A percentile compares a stretch with the other conserved stretches of the same genome.
These are phyloP conservation scores for Papilio aristodemus DNA, from an alignment of 1,140 invertebrate species.

Conservation along the genomic window DNA sequence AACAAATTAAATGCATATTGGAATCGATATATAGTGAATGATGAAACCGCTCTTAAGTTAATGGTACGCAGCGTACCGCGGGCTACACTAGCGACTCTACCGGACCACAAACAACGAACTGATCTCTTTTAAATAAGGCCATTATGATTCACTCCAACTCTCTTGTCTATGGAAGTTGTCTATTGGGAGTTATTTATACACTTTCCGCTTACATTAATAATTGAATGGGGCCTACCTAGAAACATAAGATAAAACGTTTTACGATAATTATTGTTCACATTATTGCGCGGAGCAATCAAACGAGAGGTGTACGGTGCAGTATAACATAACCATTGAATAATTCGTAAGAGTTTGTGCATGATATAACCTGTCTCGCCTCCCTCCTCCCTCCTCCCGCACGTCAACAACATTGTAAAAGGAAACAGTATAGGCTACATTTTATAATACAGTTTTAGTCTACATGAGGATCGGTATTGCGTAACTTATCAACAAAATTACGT, in stretches of 20 bases:
- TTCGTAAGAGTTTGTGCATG: slow-evolving; percentile 73
- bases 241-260: slow-evolving; percentile 63
- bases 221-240: slow-evolving; percentile 77
- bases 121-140: slow-evolving; percentile 65
- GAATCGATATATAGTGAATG: slow-evolving; percentile 45
- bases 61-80: slow-evolving; percentile 48
- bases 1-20: slow-evolving; percentile 51
- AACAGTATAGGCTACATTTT: slow-evolving; percentile 63
- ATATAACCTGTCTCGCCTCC: slow-evolving; percentile 63
- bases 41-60: slow-evolving; percentile 58
- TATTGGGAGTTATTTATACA: slow-evolving; percentile 73
- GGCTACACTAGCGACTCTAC: slow-evolving; percentile 71
- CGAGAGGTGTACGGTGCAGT: slow-evolving; percentile 47
- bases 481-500: slow-evolving; percentile 62
- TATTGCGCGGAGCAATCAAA: slow-evolving; percentile 67
- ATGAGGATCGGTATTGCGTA: slow-evolving; percentile 62
- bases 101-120: slow-evolving; percentile 39
- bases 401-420: slow-evolving; percentile 61
- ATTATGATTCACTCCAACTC: slow-evolving; percentile 53
- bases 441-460: slow-evolving; percentile 63
- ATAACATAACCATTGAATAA: slow-evolving; percentile 62
- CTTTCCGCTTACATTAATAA: slow-evolving; percentile 76
- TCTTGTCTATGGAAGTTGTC: slow-evolving; percentile 63
- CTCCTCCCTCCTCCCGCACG: too few relatives aligned
- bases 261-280: slow-evolving; percentile 70